Percentiles rank a stretch among this genome's conserved stretches.
phyloP scores from a whole-genome alignment of 2,797 vertebrate genomes.

The Manis crassicaudata region DNA sequence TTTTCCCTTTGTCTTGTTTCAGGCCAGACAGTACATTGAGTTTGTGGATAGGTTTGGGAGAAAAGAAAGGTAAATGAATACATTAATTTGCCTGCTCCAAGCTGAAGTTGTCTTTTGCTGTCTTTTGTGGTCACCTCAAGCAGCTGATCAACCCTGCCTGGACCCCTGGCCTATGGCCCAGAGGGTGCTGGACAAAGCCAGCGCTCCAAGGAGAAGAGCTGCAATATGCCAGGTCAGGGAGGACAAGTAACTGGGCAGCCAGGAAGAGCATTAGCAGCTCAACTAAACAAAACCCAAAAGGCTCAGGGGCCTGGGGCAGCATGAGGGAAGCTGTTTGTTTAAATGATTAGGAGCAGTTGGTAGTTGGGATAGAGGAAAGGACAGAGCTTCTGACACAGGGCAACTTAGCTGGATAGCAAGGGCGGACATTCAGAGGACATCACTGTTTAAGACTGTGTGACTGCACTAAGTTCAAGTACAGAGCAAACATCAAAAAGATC shows the following conservation, averaged over 20 bases:
- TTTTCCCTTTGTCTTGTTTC: constrained; percentile 78
- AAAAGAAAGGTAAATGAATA: constrained; percentile 85
- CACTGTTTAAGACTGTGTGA: constrained; percentile 88
- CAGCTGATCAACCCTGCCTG: constrained; percentile 94
- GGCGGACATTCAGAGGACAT: constrained; percentile 93
- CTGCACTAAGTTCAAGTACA: constrained; percentile 99
- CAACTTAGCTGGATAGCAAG: constrained; percentile 85
- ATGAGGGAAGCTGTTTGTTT: constrained; percentile 96
- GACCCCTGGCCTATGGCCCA: constrained; percentile 96
- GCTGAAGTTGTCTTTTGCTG: constrained; percentile 85
- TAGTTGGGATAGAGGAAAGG: constrained; percentile 89
- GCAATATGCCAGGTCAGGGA: constrained; percentile 93
- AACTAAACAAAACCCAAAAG: constrained; percentile 92
- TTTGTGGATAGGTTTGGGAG: constrained; percentile 12
- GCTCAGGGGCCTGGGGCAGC: constrained; percentile 90
- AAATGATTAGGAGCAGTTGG: constrained; percentile 97
- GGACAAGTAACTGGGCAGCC: constrained; percentile 94
- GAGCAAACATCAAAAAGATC: constrained; percentile 83
- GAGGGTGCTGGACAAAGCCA: constrained; percentile 93
- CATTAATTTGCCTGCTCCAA: constrained; percentile 85
- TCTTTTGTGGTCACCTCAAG: constrained; percentile 94
- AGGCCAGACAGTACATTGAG: constrained; percentile 64
- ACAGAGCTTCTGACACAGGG: constrained; percentile 88
- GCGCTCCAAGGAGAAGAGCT: constrained; percentile 90
- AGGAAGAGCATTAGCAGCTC: constrained; percentile 87